phyloP scores from a whole-genome alignment of 1,140 invertebrate species.

The Drosophila sp. region DNA sequence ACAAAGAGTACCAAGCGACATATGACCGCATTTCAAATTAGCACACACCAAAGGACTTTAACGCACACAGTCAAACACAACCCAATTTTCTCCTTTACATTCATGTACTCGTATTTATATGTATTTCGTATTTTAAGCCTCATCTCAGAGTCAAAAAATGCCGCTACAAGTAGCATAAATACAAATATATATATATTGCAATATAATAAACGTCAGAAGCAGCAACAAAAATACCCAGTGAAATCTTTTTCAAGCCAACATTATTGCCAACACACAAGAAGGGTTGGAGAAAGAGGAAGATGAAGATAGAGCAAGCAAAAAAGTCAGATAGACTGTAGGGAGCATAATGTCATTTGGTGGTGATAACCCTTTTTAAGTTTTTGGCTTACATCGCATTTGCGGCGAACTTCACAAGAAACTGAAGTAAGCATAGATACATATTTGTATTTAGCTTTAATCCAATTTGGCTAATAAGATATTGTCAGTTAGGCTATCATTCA shows the following conservation, averaged over 20 bases:
- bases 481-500: constrained; percentile 48
- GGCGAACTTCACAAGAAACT: constrained; percentile 28
- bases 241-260: constrained; percentile 21
- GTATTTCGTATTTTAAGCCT: constrained; percentile 42
- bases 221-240: constrained; percentile 45
- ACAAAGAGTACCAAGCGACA: constrained; percentile 39
- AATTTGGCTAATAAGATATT: constrained; percentile 74
- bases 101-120: constrained; percentile 9
- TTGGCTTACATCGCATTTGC: constrained; percentile 4
- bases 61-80: constrained; percentile 15
- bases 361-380: constrained; percentile 75
- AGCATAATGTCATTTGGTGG: constrained; percentile 49
- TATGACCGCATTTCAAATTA: constrained; percentile 76
- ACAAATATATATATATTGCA: constrained; percentile 76
- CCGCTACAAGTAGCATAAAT: constrained; percentile 69
- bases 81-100: background rate
- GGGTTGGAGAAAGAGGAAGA: background rate
- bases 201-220: constrained; percentile 80
- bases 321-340: constrained; percentile 4
- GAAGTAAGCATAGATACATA: constrained; percentile 36
- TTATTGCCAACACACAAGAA: background rate
- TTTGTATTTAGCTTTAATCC: constrained; percentile 55
- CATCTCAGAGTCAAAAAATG: constrained; percentile 36
- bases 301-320: background rate
- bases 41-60: constrained; percentile 44